These are phyloP conservation scores for Diarsia dahlii DNA, from an alignment of 2,888 invertebrate species.

Conservation along the genomic window DNA sequence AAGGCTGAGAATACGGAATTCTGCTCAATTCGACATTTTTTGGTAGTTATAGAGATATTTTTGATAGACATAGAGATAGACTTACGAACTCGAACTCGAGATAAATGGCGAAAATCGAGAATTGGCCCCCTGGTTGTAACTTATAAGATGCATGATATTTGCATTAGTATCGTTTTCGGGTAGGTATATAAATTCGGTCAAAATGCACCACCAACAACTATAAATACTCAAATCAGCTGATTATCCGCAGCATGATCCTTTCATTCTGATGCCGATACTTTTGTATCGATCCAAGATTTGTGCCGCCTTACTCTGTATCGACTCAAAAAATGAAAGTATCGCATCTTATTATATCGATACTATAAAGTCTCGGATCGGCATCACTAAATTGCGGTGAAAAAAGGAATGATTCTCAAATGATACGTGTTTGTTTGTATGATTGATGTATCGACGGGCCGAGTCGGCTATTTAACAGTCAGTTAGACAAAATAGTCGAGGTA, in stretches of 20 bases:
- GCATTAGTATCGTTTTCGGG: background rate
- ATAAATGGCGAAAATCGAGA: no score
- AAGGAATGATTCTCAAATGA: conserved; percentile 83
- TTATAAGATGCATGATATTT: background rate
- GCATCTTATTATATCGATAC: background rate
- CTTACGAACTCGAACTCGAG: no score
- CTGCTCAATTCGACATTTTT: no score
- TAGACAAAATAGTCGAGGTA: conserved; percentile 89
- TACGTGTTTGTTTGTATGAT: conserved; percentile 85
- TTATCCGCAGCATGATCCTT: no score
- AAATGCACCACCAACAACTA: no score
- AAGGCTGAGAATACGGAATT: no score
- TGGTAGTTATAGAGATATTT: no score
- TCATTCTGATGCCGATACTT: background rate
- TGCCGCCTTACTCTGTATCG: background rate
- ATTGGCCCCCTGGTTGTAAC: no score
- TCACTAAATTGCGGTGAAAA: conserved; percentile 86
- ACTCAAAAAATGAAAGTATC: background rate
- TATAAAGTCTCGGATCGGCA: background rate
- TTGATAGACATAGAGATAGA: no score
- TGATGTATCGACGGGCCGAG: conserved; percentile 89
- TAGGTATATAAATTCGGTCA: background rate
- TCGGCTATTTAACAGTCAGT: conserved; percentile 89
- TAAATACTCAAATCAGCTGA: no score
- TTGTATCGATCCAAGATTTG: background rate